Evolutionary conservation across 2,113 vertebrate species (phyloP).

Genomic region (Echinops telfairi): DNA sequence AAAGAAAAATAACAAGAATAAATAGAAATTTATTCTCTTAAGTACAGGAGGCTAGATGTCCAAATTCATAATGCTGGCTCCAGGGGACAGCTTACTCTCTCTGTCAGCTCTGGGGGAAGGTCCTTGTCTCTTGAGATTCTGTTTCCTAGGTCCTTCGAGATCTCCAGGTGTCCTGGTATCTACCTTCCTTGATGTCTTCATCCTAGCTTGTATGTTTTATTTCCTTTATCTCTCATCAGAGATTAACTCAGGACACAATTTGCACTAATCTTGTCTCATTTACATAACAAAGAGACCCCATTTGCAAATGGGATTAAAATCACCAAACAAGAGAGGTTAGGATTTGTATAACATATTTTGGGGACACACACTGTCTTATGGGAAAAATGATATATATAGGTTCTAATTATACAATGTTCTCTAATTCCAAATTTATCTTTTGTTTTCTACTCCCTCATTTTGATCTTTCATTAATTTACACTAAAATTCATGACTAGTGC

Average conservation of each 20-base stretch:
- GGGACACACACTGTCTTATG: not conserved
- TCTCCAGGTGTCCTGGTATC: not conserved
- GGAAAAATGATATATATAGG: not conserved
- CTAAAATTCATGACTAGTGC: not conserved
- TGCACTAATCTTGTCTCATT: not conserved
- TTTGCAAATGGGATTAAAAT: not conserved
- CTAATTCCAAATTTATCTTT: not conserved
- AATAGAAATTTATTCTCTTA: too few species aligned
- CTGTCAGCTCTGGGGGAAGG: not conserved
- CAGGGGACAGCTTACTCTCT: too few species aligned
- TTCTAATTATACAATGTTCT: not conserved
- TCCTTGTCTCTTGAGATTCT: too few species aligned
- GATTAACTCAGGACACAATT: not conserved
- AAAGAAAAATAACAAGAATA: too few species aligned
- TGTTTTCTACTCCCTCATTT: constrained; percentile 10
- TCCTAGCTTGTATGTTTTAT: not conserved
- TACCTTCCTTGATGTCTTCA: not conserved
- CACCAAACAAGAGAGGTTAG: not conserved
- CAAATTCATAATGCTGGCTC: too few species aligned
- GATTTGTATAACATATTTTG: not conserved
- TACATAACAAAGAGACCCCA: not conserved
- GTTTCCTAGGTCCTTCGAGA: not conserved
- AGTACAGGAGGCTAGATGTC: too few species aligned
- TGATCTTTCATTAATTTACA: not conserved
- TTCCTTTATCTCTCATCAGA: not conserved